These are phyloP conservation scores for Saturnia pavonia DNA, from an alignment of 2,888 invertebrate species.

Conservation along the genomic window DNA sequence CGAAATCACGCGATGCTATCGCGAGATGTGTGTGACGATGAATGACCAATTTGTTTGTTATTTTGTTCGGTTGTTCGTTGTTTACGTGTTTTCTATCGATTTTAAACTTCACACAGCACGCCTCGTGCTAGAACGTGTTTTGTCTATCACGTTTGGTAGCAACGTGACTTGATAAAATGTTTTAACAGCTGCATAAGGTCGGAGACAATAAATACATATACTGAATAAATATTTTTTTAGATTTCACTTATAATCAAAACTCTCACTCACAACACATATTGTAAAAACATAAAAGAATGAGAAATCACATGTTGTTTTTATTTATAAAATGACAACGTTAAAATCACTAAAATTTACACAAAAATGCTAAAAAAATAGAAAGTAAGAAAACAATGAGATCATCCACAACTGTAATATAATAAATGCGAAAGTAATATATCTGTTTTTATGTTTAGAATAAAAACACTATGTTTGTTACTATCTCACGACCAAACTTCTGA, in stretches of 20 bases:
- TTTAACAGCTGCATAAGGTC: constrained; percentile 16
- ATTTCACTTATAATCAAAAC: not conserved
- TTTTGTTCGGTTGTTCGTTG: not conserved
- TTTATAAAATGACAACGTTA: too few relatives aligned
- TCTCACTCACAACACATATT: not conserved
- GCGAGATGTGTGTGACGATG: not conserved
- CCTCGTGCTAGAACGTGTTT: constrained; percentile 22
- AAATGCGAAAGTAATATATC: too few relatives aligned
- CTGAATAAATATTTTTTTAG: constrained; percentile 3
- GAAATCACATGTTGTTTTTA: too few relatives aligned
- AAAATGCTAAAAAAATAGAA: too few relatives aligned
- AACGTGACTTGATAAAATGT: constrained; percentile 36
- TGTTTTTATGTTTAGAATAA: too few relatives aligned
- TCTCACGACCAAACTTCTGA: too few relatives aligned
- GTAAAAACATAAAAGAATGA: not conserved
- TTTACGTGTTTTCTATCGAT: constrained; percentile 3
- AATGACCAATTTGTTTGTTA: not conserved
- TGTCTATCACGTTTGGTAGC: constrained; percentile 37
- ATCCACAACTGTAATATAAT: too few relatives aligned
- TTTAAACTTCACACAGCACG: constrained; percentile 19
- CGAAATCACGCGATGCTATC: constrained; percentile 20
- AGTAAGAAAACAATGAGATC: too few relatives aligned
- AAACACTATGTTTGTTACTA: too few relatives aligned
- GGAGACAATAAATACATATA: not conserved
- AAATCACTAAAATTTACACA: too few relatives aligned